Conservation (phyloP, 2,888 invertebrate species). For the Synanthedon andrenaeformis region DNA sequence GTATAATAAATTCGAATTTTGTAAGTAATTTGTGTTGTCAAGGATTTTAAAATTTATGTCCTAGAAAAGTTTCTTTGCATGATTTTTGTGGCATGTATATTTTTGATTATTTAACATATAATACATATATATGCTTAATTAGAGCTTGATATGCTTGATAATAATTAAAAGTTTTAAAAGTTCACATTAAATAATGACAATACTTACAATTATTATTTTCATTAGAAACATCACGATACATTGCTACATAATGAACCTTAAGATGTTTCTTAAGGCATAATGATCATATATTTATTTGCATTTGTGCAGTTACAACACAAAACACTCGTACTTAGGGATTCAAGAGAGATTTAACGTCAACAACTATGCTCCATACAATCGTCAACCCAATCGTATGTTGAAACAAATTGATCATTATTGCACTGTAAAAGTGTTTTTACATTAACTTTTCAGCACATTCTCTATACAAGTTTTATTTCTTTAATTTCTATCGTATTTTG, state of each 20-base stretch:
- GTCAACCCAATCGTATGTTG: slow-evolving; percentile 52
- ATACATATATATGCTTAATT: too few species aligned
- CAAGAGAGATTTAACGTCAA: slow-evolving; percentile 46
- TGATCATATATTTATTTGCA: slow-evolving; percentile 23
- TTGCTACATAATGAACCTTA: too few species aligned
- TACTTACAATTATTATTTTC: too few species aligned
- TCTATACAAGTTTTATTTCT: too few species aligned
- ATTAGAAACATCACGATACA: too few species aligned
- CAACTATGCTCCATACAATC: slow-evolving; percentile 53
- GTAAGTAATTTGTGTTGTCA: not conserved
- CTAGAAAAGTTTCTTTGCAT: not conserved
- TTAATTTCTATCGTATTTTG: too few species aligned
- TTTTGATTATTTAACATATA: too few species aligned
- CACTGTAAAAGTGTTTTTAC: slow-evolving; percentile 28
- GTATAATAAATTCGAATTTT: not conserved
- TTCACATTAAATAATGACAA: too few species aligned
- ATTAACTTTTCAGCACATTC: too few species aligned
- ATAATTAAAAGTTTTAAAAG: too few species aligned
- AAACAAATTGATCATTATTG: slow-evolving; percentile 28
- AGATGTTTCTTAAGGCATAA: too few species aligned
- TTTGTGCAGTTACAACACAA: slow-evolving; percentile 63
- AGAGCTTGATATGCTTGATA: too few species aligned
- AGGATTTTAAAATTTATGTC: not conserved
- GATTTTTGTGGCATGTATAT: not conserved
- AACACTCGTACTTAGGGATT: slow-evolving; percentile 65